phyloP scores from a whole-genome alignment of 2,797 vertebrate species.

The Notolabrus celidotus region DNA sequence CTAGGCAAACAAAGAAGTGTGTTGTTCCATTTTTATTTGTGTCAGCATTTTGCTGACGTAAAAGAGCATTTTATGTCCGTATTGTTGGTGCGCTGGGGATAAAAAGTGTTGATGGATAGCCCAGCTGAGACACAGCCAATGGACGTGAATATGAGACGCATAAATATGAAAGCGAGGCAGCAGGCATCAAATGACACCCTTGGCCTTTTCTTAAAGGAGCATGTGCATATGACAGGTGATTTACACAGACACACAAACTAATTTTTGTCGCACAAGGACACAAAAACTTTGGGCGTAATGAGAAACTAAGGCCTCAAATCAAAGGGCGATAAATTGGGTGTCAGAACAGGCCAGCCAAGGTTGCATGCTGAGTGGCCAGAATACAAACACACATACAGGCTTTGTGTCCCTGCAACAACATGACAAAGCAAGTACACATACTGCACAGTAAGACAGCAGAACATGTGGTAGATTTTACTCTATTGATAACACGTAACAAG shows the following conservation, averaged over 20 bases:
- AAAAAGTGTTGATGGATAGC: constrained; percentile 97
- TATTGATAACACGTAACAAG: too few relatives aligned
- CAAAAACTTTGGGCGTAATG: constrained; percentile 86
- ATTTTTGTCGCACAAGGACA: constrained; percentile 91
- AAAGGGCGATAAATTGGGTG: constrained; percentile 81
- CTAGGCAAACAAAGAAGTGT: constrained; percentile 94
- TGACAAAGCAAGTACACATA: constrained; percentile 47
- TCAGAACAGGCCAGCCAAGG: constrained; percentile 83
- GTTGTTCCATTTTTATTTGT: constrained; percentile 94
- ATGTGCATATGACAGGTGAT: constrained; percentile 92
- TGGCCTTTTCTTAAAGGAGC: constrained; percentile 97
- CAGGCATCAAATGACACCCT: constrained; percentile 91
- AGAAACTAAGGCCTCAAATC: constrained; percentile 86
- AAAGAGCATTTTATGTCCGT: constrained; percentile 95
- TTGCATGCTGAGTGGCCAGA: constrained; percentile 76
- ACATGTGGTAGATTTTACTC: not conserved
- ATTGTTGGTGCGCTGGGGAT: constrained; percentile 93
- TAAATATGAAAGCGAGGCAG: constrained; percentile 96
- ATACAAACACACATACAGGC: constrained; percentile 72
- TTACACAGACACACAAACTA: constrained; percentile 93
- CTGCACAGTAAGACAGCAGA: constrained; percentile 15
- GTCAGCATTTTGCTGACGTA: constrained; percentile 93
- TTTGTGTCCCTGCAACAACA: constrained; percentile 38
- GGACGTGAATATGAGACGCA: constrained; percentile 97
- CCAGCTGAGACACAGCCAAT: constrained; percentile 93